phyloP scores from a whole-genome alignment of 2,113 vertebrate species.

The Notechis scutatus region DNA sequence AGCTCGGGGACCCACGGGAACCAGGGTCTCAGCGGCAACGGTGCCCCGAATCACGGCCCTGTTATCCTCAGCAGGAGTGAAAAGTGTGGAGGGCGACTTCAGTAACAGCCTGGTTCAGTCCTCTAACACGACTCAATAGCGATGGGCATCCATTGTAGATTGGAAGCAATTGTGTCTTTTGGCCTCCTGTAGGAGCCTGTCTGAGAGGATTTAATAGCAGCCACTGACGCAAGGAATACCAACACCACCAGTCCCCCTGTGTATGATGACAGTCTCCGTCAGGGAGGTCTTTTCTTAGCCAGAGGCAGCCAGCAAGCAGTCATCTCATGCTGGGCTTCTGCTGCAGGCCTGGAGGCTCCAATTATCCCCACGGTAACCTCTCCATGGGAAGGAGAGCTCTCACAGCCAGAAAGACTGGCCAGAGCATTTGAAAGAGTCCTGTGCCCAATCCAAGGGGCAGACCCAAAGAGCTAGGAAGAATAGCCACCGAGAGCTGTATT shows the following conservation, averaged over 20 bases:
- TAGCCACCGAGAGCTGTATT: background rate
- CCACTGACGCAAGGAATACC: background rate
- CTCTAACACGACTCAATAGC: background rate
- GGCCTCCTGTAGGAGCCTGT: background rate
- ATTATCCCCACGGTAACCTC: slow-evolving; percentile 23
- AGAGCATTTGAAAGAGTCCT: background rate
- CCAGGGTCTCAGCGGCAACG: background rate
- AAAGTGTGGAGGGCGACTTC: background rate
- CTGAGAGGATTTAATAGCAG: background rate
- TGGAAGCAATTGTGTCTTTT: background rate
- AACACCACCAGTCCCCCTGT: background rate
- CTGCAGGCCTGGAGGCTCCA: slow-evolving; percentile 6
- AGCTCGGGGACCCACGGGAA: background rate
- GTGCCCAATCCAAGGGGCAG: slow-evolving; percentile 1
- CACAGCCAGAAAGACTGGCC: background rate
- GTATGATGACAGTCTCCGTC: background rate
- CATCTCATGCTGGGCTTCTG: slow-evolving; percentile 3
- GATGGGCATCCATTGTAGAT: background rate
- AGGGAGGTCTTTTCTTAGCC: background rate
- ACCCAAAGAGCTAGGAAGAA: background rate
- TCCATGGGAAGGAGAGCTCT: slow-evolving; percentile 1
- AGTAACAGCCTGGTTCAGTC: background rate
- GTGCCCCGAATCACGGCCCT: no score
- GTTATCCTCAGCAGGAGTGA: background rate
- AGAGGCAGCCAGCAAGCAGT: slow-evolving; percentile 8